Conservation (phyloP, 2,797 vertebrate species). For the Rhabdomys pumilio region DNA sequence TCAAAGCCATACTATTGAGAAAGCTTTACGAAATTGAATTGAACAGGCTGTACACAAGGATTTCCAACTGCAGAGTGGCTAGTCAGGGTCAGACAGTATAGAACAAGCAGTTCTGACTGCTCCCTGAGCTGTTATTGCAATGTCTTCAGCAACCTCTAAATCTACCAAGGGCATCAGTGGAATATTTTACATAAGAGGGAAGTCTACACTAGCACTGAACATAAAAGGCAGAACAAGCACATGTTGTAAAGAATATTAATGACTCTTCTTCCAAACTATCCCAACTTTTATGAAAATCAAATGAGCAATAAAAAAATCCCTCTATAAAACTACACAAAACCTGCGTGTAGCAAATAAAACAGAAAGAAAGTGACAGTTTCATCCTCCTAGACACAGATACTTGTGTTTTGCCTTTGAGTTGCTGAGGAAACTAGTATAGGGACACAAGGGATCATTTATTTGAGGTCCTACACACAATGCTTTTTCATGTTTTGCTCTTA, state of each 20-base stretch:
- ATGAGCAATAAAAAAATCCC: conserved; percentile 82
- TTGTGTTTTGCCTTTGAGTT: conserved; percentile 58
- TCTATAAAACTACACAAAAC: conserved; percentile 82
- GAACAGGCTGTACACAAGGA: conserved; percentile 86
- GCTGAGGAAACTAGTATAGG: conserved; percentile 35
- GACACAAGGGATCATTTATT: conserved; percentile 43
- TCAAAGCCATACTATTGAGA: conserved; percentile 80
- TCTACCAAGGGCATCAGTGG: conserved; percentile 86
- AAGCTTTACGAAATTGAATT: conserved; percentile 88
- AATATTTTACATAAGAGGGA: conserved; percentile 87
- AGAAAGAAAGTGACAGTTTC: conserved; percentile 69
- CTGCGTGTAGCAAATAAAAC: conserved; percentile 82
- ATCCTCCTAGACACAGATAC: conserved; percentile 18
- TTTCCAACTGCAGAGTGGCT: conserved; percentile 86
- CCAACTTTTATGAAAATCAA: conserved; percentile 88
- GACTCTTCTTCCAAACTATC: conserved; percentile 84
- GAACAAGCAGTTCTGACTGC: conserved; percentile 84
- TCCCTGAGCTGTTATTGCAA: conserved; percentile 85
- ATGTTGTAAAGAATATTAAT: conserved; percentile 89
- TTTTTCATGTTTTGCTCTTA: conserved; percentile 34
- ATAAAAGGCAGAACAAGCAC: conserved; percentile 87
- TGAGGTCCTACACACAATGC: not conserved
- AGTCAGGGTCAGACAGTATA: conserved; percentile 85
- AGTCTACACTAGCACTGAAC: conserved; percentile 83
- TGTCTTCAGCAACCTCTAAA: conserved; percentile 90